Percentiles rank a stretch among this genome's conserved stretches.
These are phyloP conservation scores for Hirudinaria manillensis DNA, from an alignment of 2,888 invertebrate genomes.

Conservation along the genomic window DNA sequence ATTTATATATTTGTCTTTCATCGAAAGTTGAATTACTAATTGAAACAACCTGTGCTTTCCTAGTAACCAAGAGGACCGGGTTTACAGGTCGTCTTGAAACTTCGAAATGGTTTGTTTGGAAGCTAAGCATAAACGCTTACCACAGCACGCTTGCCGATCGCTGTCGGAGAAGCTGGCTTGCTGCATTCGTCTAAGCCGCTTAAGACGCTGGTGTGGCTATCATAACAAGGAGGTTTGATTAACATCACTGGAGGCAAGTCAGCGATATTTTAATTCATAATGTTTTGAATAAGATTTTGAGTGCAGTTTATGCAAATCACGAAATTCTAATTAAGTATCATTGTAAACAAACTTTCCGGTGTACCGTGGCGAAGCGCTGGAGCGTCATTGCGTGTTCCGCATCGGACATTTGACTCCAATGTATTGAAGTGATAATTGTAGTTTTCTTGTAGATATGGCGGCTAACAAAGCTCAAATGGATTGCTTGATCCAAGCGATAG, in stretches of 20 bases:
- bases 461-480: slow-evolving; percentile 20
- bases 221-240: not conserved
- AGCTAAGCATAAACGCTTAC: slow-evolving; percentile 2
- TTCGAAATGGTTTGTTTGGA: not conserved
- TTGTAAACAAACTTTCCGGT: slow-evolving; percentile 6
- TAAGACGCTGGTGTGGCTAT: slow-evolving; percentile 9
- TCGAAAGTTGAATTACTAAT: too few relatives aligned
- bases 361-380: not conserved
- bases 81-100: not conserved
- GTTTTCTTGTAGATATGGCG: slow-evolving; percentile 15
- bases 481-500: slow-evolving; percentile 14
- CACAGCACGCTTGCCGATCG: slow-evolving; percentile 16
- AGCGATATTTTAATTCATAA: too few relatives aligned
- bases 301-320: not conserved
- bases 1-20: too few relatives aligned
- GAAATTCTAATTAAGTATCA: not conserved
- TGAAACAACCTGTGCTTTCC: too few relatives aligned
- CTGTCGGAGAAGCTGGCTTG: slow-evolving; percentile 6
- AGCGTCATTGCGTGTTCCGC: not conserved
- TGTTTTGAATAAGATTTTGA: not conserved
- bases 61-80: too few relatives aligned
- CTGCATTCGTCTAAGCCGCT: slow-evolving; percentile 16
- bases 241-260: too few relatives aligned
- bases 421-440: not conserved
- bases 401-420: not conserved